Conservation (phyloP, 2,113 vertebrate genomes). For the Percina caprodes region DNA sequence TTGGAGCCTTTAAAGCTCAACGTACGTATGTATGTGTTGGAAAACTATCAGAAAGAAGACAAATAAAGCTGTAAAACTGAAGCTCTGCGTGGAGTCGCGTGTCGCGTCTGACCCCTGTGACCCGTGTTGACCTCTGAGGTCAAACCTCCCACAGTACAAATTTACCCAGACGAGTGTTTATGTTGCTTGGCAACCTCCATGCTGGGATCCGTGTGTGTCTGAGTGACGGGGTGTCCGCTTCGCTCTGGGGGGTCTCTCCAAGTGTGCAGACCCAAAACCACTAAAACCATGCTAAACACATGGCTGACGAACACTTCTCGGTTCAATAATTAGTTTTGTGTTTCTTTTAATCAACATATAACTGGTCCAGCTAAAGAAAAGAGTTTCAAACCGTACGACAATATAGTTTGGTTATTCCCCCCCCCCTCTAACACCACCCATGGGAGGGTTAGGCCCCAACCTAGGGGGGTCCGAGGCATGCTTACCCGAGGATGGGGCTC, state of each 20-base stretch:
- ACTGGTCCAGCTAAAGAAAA: neutral
- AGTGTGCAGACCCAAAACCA: neutral
- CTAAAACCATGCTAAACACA: neutral
- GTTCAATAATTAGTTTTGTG: neutral
- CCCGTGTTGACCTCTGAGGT: constrained; percentile 34
- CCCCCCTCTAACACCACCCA: no score
- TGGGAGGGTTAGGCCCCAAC: no score
- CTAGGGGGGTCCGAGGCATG: no score
- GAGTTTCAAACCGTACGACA: no score
- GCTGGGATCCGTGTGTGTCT: neutral
- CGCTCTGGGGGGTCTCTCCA: neutral
- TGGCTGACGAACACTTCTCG: neutral
- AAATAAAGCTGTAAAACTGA: no score
- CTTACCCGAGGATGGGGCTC: no score
- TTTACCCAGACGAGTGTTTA: constrained; percentile 14
- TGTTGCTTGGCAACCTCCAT: neutral
- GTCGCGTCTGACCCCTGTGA: constrained; percentile 37
- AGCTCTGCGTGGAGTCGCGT: no score
- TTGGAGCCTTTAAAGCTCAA: no score
- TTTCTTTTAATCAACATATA: neutral
- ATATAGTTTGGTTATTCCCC: no score
- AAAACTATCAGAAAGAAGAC: no score
- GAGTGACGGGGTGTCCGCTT: neutral
- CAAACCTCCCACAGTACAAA: neutral
- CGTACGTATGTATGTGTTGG: no score